phyloP scores from a whole-genome alignment of 30 jellyfish, hydroid and myxozoan species.

The Aurelia aurita complex sp. Pacific region DNA sequence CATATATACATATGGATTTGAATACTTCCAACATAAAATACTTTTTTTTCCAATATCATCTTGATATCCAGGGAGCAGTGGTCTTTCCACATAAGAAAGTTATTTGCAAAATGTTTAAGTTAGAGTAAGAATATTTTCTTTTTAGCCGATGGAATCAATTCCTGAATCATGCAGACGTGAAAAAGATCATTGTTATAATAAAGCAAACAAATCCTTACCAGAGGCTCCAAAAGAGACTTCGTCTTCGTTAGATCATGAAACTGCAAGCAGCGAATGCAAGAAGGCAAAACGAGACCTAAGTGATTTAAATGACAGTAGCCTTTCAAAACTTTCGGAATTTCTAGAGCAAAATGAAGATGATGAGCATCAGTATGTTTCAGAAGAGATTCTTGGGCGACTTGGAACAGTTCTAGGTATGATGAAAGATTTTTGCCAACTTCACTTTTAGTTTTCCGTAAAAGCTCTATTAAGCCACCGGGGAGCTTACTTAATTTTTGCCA shows the following conservation, averaged over 20 bases:
- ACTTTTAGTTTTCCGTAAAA: no score
- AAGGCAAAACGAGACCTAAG: background rate
- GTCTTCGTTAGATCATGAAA: background rate
- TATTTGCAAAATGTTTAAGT: background rate
- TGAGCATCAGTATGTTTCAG: constrained; percentile 22
- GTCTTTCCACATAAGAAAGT: no score
- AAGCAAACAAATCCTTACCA: no score
- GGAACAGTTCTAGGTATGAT: constrained; percentile 62
- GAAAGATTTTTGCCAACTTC: background rate
- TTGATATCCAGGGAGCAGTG: no score
- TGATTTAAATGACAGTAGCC: background rate
- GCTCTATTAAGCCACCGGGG: no score
- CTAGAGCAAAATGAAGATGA: constrained; percentile 19
- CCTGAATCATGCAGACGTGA: background rate
- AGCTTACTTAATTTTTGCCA: no score
- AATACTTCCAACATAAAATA: no score
- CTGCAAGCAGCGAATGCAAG: background rate
- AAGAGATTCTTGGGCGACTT: constrained; percentile 47
- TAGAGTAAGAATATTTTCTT: background rate
- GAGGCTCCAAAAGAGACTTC: no score
- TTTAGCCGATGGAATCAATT: constrained; percentile 31
- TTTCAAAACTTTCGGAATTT: constrained; percentile 10
- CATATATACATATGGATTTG: no score
- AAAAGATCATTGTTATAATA: no score
- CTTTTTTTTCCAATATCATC: no score